phyloP scores from a whole-genome alignment of 2,888 invertebrate species.

The Linnaemya vulpina region DNA sequence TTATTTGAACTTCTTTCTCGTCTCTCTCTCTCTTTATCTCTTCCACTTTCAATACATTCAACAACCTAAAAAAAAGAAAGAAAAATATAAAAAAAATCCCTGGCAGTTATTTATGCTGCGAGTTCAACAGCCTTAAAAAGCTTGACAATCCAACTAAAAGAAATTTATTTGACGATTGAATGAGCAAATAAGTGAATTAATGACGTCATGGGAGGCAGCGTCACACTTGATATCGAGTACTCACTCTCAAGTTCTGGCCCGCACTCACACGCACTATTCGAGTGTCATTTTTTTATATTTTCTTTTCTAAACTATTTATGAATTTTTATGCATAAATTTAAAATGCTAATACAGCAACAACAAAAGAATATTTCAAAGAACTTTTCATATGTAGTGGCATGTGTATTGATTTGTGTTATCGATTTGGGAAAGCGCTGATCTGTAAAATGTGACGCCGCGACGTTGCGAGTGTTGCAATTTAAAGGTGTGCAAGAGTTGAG shows the following conservation, averaged over 20 bases:
- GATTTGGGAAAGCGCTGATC: constrained; percentile 55
- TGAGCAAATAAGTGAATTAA: constrained; percentile 41
- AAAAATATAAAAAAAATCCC: not conserved
- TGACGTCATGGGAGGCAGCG: constrained; percentile 48
- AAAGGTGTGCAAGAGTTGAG: constrained; percentile 13
- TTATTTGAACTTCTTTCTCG: constrained; percentile 28
- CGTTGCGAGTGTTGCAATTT: constrained; percentile 19
- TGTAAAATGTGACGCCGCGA: constrained; percentile 43
- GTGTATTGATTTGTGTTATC: constrained; percentile 31
- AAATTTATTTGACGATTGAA: not conserved
- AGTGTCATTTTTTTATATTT: not conserved
- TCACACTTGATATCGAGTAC: constrained; percentile 48
- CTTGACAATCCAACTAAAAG: not conserved
- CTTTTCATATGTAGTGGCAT: no score
- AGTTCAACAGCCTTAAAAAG: constrained; percentile 30
- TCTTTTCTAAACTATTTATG: not conserved
- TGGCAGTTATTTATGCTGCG: not conserved
- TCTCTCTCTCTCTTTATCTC: not conserved
- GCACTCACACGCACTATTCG: constrained; percentile 35
- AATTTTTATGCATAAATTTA: constrained; percentile 36
- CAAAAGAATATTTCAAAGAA: not conserved
- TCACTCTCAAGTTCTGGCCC: constrained; percentile 20
- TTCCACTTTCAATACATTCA: constrained; percentile 11
- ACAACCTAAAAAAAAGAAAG: not conserved
- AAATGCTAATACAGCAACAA: not conserved